phyloP scores from a whole-genome alignment of 2,888 invertebrate genomes.

The Tiphia femorata region DNA sequence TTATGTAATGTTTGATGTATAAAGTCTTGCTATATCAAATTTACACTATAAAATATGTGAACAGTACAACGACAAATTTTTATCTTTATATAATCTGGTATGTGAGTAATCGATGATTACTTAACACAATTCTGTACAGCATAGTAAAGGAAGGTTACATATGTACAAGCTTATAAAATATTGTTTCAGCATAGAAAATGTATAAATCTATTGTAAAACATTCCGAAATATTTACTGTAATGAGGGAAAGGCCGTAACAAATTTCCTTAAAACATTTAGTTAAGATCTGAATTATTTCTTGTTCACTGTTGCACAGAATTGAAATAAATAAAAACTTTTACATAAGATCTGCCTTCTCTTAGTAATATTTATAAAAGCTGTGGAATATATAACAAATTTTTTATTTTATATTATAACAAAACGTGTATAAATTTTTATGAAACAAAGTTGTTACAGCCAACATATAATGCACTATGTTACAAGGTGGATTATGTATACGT shows the following conservation, averaged over 20 bases:
- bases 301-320: conserved; percentile 4
- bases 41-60: conserved; percentile 29
- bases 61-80: conserved; percentile 52
- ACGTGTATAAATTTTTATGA: conserved; percentile 18
- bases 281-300: neutral
- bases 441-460: conserved; percentile 24
- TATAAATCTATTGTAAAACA: neutral
- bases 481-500: conserved; percentile 25
- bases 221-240: neutral
- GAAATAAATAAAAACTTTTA: conserved; percentile 1
- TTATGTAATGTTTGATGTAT: no score
- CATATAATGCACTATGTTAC: conserved; percentile 31
- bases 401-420: conserved; percentile 15
- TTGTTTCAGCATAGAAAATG: neutral
- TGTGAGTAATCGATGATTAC: conserved; percentile 37
- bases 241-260: no score
- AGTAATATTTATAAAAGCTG: no score
- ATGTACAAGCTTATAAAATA: neutral
- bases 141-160: neutral
- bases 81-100: conserved; percentile 45
- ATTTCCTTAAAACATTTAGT: no score
- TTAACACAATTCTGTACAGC: conserved; percentile 34
- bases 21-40: conserved; percentile 36
- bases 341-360: conserved; percentile 5
- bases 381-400: conserved; percentile 8